These are phyloP conservation scores for Phaethornis superciliosus DNA, from an alignment of 2,113 vertebrate species.

Conservation along the genomic window DNA sequence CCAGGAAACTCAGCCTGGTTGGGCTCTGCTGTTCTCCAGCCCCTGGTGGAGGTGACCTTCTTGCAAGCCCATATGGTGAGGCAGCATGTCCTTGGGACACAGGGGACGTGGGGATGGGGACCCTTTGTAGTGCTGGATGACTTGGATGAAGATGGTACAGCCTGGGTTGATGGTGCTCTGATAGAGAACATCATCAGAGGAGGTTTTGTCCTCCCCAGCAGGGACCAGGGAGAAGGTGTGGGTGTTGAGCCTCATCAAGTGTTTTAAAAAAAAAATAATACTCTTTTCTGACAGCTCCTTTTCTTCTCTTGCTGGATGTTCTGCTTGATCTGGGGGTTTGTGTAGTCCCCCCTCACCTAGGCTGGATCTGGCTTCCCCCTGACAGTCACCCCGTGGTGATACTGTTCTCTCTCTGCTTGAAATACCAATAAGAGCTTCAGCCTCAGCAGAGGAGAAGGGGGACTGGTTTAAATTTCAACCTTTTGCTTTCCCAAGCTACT, in stretches of 20 bases:
- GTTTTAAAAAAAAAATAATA: background rate
- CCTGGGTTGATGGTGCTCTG: background rate
- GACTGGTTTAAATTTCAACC: background rate
- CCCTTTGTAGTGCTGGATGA: rapidly evolving
- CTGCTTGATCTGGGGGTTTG: background rate
- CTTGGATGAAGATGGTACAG: rapidly evolving
- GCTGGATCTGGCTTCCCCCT: rapidly evolving
- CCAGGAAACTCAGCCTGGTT: background rate
- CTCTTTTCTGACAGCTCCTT: rapidly evolving
- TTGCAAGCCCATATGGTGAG: background rate
- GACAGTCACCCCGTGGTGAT: rapidly evolving
- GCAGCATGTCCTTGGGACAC: background rate
- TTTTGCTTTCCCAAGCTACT: background rate
- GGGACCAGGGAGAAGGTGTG: rapidly evolving
- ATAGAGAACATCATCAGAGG: rapidly evolving
- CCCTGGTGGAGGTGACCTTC: background rate
- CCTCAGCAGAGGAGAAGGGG: background rate
- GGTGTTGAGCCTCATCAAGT: too few species aligned
- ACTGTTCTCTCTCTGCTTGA: background rate
- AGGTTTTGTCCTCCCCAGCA: rapidly evolving
- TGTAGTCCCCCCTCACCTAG: rapidly evolving
- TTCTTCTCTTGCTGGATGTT: background rate
- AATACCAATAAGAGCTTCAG: background rate
- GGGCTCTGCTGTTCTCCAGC: background rate
- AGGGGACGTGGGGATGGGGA: rapidly evolving